Evolutionary conservation across 2,113 vertebrate genomes (phyloP), one percentile per base, ranked within the genome.

Genomic region (Nannobrachium achirus): DNA sequence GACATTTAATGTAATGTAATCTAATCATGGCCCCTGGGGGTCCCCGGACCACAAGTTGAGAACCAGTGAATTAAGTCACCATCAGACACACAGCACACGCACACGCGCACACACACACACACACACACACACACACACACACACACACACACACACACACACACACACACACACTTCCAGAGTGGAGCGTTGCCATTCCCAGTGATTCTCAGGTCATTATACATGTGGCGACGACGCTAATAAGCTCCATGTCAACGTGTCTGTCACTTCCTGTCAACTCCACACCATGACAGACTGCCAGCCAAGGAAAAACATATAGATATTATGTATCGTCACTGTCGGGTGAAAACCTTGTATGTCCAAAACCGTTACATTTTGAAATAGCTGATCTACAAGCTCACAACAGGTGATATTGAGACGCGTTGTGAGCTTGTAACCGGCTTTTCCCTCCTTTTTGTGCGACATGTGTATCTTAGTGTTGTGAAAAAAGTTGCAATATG

Each of bases 141-240:
- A 75, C 63, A 25, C 25, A 25, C 25, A 25, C 25, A 25, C 25
- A 25, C 25, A 25, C 25, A 25, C 25, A 25, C 25, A 25, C 25
- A 25, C 25, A 25, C 39, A 61, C 60, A 9, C 58, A 63, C 59
- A 45, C 13, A 25, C 69, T 72, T n/a, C n/a, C n/a, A n/a, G n/a
- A n/a, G n/a, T n/a, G n/a, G n/a, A n/a, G n/a, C n/a, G 76, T 73
- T 42, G 53, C 69, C 82, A 57, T 87, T 73, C 88, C 66, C 86
- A 90, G 86, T 89, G 89, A 92, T 91, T 93, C 88, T 86, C 81
- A 84, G 86, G 84, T 87, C 83, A 64, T 89, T 81, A 89, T 81
- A 64, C 72, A 65, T 25, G 85, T 48, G 52, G 78, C 46, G 63
- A 51, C n/a, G 76, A 69, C 71, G 79, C 81, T 89, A 89, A 88